A percentile compares a stretch with the other conserved stretches of the same genome.
Conservation (phyloP, 23 tunicate genomes). For the Corella eumyota region DNA sequence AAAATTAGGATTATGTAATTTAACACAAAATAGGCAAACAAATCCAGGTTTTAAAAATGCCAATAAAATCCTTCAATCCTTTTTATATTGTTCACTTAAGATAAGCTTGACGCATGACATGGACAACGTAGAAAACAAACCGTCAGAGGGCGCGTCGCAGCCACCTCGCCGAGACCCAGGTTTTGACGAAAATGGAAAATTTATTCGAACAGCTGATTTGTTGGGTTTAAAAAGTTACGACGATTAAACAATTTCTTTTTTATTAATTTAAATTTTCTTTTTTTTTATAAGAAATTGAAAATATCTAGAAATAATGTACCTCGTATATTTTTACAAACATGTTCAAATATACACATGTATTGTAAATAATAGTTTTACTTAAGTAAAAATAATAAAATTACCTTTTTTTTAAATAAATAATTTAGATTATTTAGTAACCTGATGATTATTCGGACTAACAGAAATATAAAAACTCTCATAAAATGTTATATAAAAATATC, state of each 20-base stretch:
- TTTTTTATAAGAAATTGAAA: not conserved
- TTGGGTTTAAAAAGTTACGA: constrained; percentile 42
- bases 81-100: not conserved
- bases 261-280: not conserved
- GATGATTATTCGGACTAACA: too few species aligned
- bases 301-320: not conserved
- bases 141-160: not conserved
- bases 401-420: too few species aligned
- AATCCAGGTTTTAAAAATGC: not conserved
- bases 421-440: too few species aligned
- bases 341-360: not conserved
- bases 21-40: not conserved
- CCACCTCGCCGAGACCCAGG: constrained; percentile 30
- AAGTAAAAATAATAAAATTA: too few species aligned
- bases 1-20: not conserved
- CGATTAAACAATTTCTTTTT: constrained; percentile 1
- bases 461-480: too few species aligned
- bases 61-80: not conserved
- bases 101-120: constrained; percentile 5
- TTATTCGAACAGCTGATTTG: constrained; percentile 84
- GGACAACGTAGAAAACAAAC: not conserved
- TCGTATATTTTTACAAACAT: not conserved
- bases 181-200: constrained; percentile 64
- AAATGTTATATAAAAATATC: too few species aligned
- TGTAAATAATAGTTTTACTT: too few species aligned